phyloP scores from a whole-genome alignment of 2,113 vertebrate species.

The Regulus satrapa region DNA sequence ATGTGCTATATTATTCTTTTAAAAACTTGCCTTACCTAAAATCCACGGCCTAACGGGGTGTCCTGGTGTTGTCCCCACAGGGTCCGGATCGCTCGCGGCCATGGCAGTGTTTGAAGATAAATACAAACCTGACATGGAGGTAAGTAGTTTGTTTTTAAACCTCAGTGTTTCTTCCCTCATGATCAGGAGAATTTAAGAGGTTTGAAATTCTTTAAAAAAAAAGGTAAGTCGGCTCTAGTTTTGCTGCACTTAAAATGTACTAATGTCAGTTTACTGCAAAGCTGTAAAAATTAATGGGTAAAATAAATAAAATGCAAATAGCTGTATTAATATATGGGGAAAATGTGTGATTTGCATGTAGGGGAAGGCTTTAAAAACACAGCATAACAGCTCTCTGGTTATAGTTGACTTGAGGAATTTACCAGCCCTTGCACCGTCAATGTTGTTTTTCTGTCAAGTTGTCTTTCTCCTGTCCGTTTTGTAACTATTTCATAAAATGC shows the following conservation, averaged over 20 bases:
- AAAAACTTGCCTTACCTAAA: neutral
- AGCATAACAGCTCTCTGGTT: neutral
- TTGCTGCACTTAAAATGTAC: neutral
- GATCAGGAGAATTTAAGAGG: neutral
- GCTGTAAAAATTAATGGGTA: neutral
- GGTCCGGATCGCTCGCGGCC: slow-evolving; percentile 93
- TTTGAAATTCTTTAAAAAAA: neutral
- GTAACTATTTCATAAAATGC: neutral
- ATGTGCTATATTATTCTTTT: neutral
- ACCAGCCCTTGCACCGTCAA: neutral
- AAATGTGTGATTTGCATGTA: neutral
- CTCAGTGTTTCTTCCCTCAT: neutral
- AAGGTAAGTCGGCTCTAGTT: neutral
- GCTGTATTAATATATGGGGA: neutral
- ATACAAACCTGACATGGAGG: slow-evolving; percentile 91
- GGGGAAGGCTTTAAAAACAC: neutral
- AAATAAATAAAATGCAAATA: neutral
- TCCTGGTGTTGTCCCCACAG: slow-evolving; percentile 65
- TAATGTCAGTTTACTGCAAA: neutral
- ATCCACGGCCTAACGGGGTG: neutral
- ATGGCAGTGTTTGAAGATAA: slow-evolving; percentile 98
- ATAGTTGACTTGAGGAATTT: neutral
- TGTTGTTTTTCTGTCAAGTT: neutral
- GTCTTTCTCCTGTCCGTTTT: neutral
- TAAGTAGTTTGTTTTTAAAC: slow-evolving; percentile 3